phyloP scores from a whole-genome alignment of 92 coral and sea anemone species.

The Siderastrea siderea region DNA sequence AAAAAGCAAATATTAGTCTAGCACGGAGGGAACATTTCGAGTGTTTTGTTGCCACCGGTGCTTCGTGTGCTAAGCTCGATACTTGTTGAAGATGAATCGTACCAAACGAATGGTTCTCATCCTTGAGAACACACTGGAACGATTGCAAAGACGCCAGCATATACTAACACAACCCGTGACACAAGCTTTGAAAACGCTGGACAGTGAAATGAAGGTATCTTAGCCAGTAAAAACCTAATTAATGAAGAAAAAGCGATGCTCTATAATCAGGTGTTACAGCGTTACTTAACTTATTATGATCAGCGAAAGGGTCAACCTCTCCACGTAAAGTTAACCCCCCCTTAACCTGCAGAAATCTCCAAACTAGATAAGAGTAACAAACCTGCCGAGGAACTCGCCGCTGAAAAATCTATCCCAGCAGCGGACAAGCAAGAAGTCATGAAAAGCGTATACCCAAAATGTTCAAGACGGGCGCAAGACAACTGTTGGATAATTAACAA shows the following conservation, averaged over 20 bases:
- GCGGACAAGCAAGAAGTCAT: constrained; percentile 4
- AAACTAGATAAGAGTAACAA: background rate
- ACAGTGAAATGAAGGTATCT: constrained; percentile 14
- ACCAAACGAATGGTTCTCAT: constrained; percentile 31
- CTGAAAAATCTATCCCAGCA: background rate
- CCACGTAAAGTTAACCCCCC: constrained; percentile 17
- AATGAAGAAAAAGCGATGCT: constrained; percentile 45
- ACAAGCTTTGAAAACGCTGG: background rate
- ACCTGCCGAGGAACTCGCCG: background rate
- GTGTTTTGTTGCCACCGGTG: constrained; percentile 24
- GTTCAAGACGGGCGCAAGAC: background rate
- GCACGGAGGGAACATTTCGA: constrained; percentile 2
- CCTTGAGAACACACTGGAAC: constrained; percentile 42
- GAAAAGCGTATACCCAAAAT: constrained; percentile 21
- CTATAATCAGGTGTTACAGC: constrained; percentile 24
- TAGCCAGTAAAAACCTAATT: constrained; percentile 21
- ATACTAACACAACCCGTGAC: constrained; percentile 12
- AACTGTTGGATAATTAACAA: background rate
- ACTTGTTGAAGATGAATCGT: constrained; percentile 18
- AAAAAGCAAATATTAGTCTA: background rate
- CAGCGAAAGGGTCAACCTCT: background rate
- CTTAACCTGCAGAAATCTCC: background rate
- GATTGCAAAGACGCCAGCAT: constrained; percentile 28
- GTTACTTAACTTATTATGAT: no score
- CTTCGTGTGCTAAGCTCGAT: constrained; percentile 3